These are phyloP conservation scores for Heliopora coerulea DNA, from an alignment of 92 coral and sea anemone genomes.

Conservation along the genomic window DNA sequence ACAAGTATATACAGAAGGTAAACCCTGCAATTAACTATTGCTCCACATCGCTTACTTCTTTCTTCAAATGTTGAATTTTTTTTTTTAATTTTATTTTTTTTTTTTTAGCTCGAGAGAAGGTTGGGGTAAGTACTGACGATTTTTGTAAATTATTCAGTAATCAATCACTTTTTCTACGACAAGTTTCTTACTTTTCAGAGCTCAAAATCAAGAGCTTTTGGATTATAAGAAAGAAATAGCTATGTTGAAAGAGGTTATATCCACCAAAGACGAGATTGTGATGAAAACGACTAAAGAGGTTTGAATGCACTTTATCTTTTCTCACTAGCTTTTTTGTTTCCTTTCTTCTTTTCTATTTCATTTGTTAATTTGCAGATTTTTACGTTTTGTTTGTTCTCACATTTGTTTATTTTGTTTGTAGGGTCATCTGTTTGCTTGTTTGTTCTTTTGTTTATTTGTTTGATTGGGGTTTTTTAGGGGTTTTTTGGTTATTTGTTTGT, in stretches of 20 bases:
- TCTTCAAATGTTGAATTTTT: too few relatives aligned
- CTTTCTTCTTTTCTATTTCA: not conserved
- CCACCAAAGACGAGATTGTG: constrained; percentile 90
- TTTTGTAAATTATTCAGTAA: not conserved
- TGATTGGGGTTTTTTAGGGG: too few relatives aligned
- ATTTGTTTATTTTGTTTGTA: too few relatives aligned
- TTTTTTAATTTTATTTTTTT: not conserved
- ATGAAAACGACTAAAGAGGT: constrained; percentile 90
- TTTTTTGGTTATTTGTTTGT: too few relatives aligned
- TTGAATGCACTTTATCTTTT: not conserved
- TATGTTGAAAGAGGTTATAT: constrained; percentile 91
- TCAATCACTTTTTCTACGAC: too few relatives aligned
- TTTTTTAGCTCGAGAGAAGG: constrained; percentile 22
- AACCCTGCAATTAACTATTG: too few relatives aligned
- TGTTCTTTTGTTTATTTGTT: too few relatives aligned
- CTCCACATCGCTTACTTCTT: too few relatives aligned
- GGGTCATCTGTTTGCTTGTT: too few relatives aligned
- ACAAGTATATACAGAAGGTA: constrained; percentile 17
- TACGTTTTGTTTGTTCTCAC: too few relatives aligned
- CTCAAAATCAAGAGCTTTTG: constrained; percentile 61
- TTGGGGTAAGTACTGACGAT: not conserved
- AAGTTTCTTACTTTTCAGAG: constrained; percentile 38
- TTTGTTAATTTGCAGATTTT: not conserved
- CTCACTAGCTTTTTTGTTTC: not conserved
- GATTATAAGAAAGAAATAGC: constrained; percentile 73